A percentile compares a stretch with the other conserved stretches of the same genome.
These are phyloP conservation scores for Rhamnusium bicolor DNA, from an alignment of 2,888 invertebrate genomes.

Conservation along the genomic window DNA sequence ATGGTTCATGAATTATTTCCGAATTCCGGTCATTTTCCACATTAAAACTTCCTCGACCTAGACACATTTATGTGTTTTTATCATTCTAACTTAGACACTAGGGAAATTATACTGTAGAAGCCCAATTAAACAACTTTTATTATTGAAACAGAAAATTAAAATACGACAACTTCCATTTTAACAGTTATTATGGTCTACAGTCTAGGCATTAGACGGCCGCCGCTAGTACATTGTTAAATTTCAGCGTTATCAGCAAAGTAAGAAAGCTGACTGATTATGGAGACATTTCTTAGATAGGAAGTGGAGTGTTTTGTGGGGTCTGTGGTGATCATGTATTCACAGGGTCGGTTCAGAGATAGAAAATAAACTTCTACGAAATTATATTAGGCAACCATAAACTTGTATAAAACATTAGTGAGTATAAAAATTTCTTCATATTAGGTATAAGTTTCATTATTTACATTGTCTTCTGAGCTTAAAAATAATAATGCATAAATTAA, in stretches of 20 bases:
- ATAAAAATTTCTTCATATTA: too few species aligned
- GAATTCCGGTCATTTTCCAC: slow-evolving; percentile 7
- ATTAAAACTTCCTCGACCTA: neutral
- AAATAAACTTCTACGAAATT: neutral
- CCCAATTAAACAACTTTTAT: slow-evolving; percentile 16
- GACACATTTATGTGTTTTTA: slow-evolving; percentile 1
- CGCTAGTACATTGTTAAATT: neutral
- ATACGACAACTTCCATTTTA: neutral
- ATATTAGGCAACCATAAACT: neutral
- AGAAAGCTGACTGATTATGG: slow-evolving; percentile 7
- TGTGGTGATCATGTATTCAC: neutral
- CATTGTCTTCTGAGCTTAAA: too few species aligned
- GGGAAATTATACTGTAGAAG: slow-evolving; percentile 24
- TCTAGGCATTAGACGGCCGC: neutral
- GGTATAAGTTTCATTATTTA: too few species aligned
- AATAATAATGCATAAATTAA: too few species aligned
- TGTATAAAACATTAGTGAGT: neutral
- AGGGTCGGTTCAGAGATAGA: neutral
- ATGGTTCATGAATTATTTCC: neutral
- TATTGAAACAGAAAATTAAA: slow-evolving; percentile 7
- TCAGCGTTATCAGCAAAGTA: slow-evolving; percentile 5
- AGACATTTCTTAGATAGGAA: slow-evolving; percentile 20
- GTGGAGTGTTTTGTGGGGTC: slow-evolving; percentile 14
- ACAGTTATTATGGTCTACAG: neutral
- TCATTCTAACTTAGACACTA: neutral